These are phyloP conservation scores for Caradrina kadenii DNA, from an alignment of 2,888 invertebrate species.

Conservation along the genomic window DNA sequence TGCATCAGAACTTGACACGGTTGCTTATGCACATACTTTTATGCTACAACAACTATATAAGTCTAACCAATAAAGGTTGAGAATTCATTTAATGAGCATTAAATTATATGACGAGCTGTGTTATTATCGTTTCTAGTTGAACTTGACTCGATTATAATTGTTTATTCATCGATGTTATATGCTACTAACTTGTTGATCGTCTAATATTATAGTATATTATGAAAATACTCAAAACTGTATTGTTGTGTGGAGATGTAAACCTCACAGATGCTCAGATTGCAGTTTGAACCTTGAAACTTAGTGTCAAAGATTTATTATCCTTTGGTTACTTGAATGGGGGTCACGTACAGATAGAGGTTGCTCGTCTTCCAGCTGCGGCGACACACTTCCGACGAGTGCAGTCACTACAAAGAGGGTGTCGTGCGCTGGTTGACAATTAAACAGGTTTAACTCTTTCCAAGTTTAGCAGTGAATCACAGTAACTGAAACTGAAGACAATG, in stretches of 20 bases:
- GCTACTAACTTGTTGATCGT: conserved; percentile 26
- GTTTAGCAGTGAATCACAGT: conserved; percentile 46
- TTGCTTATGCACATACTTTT: conserved; percentile 68
- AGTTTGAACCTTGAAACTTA: conserved; percentile 45
- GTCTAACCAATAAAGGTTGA: conserved; percentile 66
- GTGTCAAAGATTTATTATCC: conserved; percentile 45
- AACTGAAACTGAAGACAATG: conserved; percentile 37
- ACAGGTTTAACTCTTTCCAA: conserved; percentile 29
- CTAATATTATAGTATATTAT: conserved; percentile 17
- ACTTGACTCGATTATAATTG: conserved; percentile 80
- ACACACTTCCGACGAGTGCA: conserved; percentile 49
- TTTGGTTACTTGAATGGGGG: conserved; percentile 47
- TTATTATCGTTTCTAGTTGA: conserved; percentile 82
- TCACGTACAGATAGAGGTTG: conserved; percentile 56
- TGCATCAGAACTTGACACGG: conserved; percentile 84
- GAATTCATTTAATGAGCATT: conserved; percentile 82
- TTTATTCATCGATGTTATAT: conserved; percentile 57
- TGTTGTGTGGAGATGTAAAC: background rate
- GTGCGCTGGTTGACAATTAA: conserved; percentile 36
- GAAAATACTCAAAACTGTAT: conserved; percentile 22
- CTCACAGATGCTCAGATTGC: conserved; percentile 18
- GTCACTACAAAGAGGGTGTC: conserved; percentile 24
- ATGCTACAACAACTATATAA: conserved; percentile 66
- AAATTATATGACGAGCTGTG: conserved; percentile 79
- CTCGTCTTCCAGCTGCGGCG: conserved; percentile 36